Conservation (phyloP, 2,797 vertebrate genomes). For the Helicolenus hilgendorfi region DNA sequence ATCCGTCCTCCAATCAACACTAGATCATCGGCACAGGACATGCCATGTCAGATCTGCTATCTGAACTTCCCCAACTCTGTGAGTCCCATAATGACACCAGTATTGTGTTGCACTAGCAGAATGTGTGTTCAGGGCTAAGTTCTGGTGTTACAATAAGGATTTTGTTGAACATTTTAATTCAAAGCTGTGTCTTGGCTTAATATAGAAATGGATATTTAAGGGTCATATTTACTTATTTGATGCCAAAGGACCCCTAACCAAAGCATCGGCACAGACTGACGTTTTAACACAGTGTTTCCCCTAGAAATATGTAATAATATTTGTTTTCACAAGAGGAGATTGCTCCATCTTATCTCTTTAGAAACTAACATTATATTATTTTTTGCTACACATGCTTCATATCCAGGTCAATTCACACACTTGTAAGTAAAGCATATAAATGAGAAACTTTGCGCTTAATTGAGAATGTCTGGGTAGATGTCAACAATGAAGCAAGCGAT, state of each 20-base stretch:
- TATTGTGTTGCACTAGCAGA: background rate
- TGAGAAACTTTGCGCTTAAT: too few species aligned
- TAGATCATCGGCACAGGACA: constrained; percentile 98
- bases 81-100: constrained; percentile 80
- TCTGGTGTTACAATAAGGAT: background rate
- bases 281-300: background rate
- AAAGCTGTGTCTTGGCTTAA: background rate
- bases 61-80: constrained; percentile 99
- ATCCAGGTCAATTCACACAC: too few species aligned
- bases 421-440: too few species aligned
- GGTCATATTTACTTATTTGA: background rate
- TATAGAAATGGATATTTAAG: background rate
- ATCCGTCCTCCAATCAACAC: constrained; percentile 98
- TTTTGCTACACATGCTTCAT: too few species aligned
- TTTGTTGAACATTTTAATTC: background rate
- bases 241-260: background rate
- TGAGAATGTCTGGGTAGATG: too few species aligned
- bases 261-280: background rate
- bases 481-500: too few species aligned
- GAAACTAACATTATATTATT: too few species aligned
- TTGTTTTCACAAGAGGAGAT: too few species aligned
- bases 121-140: background rate
- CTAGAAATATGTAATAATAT: too few species aligned
- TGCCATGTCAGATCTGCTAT: constrained; percentile 99
- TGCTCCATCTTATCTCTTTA: too few species aligned